phyloP scores from a whole-genome alignment of 1,140 invertebrate genomes.

The Drosophila ironensis region DNA sequence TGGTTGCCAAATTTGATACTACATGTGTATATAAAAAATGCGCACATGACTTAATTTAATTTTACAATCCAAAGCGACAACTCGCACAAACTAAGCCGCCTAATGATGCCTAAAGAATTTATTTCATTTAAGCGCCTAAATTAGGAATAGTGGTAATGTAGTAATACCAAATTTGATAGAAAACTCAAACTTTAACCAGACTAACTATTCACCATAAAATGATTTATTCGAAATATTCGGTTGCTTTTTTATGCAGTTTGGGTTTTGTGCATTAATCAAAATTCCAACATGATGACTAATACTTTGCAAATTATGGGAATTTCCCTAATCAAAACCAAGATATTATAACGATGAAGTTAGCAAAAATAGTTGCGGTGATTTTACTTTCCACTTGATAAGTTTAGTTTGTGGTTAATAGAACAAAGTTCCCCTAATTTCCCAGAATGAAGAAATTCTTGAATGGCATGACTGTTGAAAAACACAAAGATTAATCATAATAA shows the following conservation, averaged over 20 bases:
- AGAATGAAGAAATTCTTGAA: too few species aligned
- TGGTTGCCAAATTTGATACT: conserved; percentile 52
- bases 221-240: conserved; percentile 16
- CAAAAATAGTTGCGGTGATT: too few species aligned
- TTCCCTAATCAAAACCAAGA: too few species aligned
- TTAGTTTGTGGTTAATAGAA: too few species aligned
- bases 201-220: too few species aligned
- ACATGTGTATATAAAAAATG: conserved; percentile 18
- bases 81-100: neutral
- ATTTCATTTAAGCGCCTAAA: conserved; percentile 54
- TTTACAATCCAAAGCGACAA: conserved; percentile 38
- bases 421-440: too few species aligned
- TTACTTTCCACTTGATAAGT: too few species aligned
- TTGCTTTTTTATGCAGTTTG: conserved; percentile 22
- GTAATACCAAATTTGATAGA: conserved; percentile 44
- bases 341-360: too few species aligned
- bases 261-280: conserved; percentile 68
- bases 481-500: too few species aligned
- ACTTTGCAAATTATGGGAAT: too few species aligned
- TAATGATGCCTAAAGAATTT: conserved; percentile 59
- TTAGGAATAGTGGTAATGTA: conserved; percentile 58
- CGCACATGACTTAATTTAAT: conserved; percentile 69
- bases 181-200: too few species aligned
- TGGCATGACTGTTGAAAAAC: too few species aligned
- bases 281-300: conserved; percentile 25